Evolutionary conservation across 2,113 vertebrate species (phyloP), one percentile per base, ranked within the genome.

Genomic region (Cranoglanis bouderius): DNA sequence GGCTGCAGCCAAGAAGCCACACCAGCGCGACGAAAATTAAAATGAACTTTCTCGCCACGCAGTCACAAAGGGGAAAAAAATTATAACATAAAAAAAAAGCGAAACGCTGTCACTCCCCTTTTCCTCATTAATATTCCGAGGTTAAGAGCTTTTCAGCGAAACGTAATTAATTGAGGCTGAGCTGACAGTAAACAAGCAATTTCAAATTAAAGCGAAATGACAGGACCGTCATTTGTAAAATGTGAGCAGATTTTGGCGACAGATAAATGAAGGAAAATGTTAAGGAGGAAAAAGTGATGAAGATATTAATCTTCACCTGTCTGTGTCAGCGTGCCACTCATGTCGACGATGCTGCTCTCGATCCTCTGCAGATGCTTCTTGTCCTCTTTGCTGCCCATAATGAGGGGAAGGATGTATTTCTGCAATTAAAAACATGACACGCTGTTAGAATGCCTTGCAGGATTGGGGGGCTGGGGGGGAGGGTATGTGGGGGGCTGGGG

Each of bases 171-270:
- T 99, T 98, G 98, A 98, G 98, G 97, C 97, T 95, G 96, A 96
- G 97, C 97, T 98, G 98, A 99, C 97, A 98, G 98, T 99, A 99
- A 99, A 99, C 98, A 99, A 99, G 97, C 98, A 98, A 99, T 99
- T 99, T 99, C 98, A 99, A 98, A 99, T 99, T 99, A 99, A 99
- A 98, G 97, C 96, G 95, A 99, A 99, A 99, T 99, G 97, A 99
- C 97, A 98, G 98, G 97, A 94, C 96, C 96, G 97, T 99, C 97
- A 98, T 99, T 99, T 98, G 98, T 98, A 97, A 96, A 98, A 98
- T 96, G 97, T 96, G 96, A 96, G 98, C 97, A 97, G 97, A 99
- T 99, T 98, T 97, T 97, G 96, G 96, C 97, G 97, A 97, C 97
- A 98, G 98, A 99, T 99, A 99, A 99, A 98, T 99, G 97, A 99